phyloP scores from a whole-genome alignment of 2,113 vertebrate species.

The Athene noctua region DNA sequence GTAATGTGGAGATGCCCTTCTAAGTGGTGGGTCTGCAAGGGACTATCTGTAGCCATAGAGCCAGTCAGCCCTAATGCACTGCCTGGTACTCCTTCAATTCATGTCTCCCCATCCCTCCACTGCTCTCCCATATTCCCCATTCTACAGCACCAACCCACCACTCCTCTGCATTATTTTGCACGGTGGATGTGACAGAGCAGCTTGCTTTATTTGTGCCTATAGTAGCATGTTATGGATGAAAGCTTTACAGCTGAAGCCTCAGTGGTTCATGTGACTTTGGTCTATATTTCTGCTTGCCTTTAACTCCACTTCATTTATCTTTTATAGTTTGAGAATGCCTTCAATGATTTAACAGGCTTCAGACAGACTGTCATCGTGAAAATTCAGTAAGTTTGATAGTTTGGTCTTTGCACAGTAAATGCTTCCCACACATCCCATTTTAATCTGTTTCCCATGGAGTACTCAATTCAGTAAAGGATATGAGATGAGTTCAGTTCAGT shows the following conservation, averaged over 20 bases:
- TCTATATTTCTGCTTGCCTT: neutral
- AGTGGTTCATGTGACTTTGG: neutral
- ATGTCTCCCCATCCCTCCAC: neutral
- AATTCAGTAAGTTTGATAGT: constrained; percentile 61
- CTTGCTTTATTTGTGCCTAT: neutral
- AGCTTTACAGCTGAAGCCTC: neutral
- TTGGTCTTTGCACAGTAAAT: neutral
- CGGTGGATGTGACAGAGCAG: neutral
- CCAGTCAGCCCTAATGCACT: neutral
- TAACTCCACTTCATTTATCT: neutral
- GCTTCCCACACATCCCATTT: neutral
- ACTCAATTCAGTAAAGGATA: neutral
- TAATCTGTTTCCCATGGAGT: neutral
- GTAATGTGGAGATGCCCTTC: rapidly evolving
- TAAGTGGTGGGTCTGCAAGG: neutral
- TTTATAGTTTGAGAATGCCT: neutral
- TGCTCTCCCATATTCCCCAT: neutral
- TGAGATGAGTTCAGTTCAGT: neutral
- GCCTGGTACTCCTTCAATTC: neutral
- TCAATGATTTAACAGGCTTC: rapidly evolving
- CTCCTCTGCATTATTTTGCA: neutral
- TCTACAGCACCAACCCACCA: neutral
- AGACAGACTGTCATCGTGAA: neutral
- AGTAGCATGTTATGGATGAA: neutral
- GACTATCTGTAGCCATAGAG: neutral